Base-by-base conservation (phyloP, 2,888 invertebrate species). In the Girardia tigrina region DNA sequence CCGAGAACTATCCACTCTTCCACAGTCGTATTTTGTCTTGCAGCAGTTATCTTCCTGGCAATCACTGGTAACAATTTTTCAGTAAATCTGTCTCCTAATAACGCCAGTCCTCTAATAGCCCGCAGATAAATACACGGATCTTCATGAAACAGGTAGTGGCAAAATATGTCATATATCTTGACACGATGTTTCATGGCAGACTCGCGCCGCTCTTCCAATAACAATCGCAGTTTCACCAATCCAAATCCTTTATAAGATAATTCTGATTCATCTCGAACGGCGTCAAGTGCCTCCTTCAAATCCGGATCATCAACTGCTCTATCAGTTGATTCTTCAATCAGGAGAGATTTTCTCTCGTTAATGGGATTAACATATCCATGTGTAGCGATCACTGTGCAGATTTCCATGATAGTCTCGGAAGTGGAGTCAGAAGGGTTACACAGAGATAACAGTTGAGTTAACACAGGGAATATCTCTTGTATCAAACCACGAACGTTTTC, bases 1-100 rank as follows among this genome's bases (percentile, higher is more conserved):
- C 56, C 23, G n/a, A 56, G 56, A 56, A 23, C 23, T 4, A 56
- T n/a, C 56, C 56, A 56, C 23, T 56, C 20, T 4, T 56, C 56
- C 6, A 56, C 56, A 12, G 4, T 4, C 8, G 23, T 20, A 56
- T 20, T 56, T 6, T 4, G 6, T n/a, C 56, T 56, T 4, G 56
- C n/a, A 56, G n/a, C 23, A 2, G 4, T 56, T 4, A 56, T 4
- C n/a, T 56, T 56, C 56, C n/a, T 56, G n/a, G 56, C 56, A n/a
- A 56, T 56, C 6, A 56, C 56, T n/a, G 56, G 56, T 4, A 56
- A n/a, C 56, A 56, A 56, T 56, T 56, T 56, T 20, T 56, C 56
- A 2, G 56, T 56, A 23, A 56, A 56, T 56, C 23, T n/a, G n/a
- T 56, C 56, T 6, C n/a, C 56, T 8, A 56, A 2, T n/a, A 56